Evolutionary conservation across 2,888 invertebrate species (phyloP), one percentile per base, ranked within the genome.

Genomic region (Luperina nickerlii): DNA sequence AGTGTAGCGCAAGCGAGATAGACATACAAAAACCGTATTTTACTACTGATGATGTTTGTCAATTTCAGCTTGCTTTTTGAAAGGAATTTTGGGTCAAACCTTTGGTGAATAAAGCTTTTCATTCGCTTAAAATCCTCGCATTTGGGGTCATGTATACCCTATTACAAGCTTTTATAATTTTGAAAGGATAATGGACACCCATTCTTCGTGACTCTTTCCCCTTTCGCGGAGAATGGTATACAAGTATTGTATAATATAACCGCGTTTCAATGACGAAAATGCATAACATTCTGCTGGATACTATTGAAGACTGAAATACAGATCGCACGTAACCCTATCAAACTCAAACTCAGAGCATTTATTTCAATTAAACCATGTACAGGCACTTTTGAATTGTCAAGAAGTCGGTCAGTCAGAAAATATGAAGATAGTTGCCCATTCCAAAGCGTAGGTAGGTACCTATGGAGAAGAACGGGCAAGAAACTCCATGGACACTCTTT

Each of bases 61-160:
- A 79, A 65, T 70, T 79, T 70, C 62, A 42, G 38, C 42, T 57
- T 54, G 38, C 57, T 60, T 51, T 51, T n/a, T 69, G 38, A 48
- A 76, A 57, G 63, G 68, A 63, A 82, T 76, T 83, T 83, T 24
- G 83, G 81, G 83, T 70, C 32, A 32, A 70, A 54, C 51, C 51
- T 1, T 70, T 38, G 13, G 15, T 51, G 32, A 66, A 66, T 62
- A 42, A 75, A 76, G 42, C 63, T 66, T 68, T 81, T 82, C 54
- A 69, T 82, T 48, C 83, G 38, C 54, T 24, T 82, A n/a, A 68
- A 66, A 82, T 38, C 57, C 42, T 69, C 69, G 60, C 42, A 6
- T 60, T 82, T n/a, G 24, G 27, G 83, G 77, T 82, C 76, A 54
- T 82, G 51, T 66, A 70, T 11, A 54, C 66, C 65, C 77, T 38